Percentiles rank a stretch among this genome's conserved stretches.
Conservation (phyloP, 2,888 invertebrate species). For the Stramonita haemastoma region DNA sequence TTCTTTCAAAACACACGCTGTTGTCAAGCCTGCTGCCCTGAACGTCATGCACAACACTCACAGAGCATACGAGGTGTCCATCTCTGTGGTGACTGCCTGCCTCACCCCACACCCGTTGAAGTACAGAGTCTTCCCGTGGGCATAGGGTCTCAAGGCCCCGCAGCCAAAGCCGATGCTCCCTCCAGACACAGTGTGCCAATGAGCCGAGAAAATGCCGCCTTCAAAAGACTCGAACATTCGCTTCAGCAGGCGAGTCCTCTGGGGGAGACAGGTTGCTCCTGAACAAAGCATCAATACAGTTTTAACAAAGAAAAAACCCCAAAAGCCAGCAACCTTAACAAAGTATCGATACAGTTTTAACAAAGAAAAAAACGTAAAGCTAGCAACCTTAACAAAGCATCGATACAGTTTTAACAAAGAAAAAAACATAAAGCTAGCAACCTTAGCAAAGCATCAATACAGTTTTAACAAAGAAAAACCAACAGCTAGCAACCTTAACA, state of each 20-base stretch:
- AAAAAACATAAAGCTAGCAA: too few species aligned
- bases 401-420: too few species aligned
- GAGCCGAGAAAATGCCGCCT: constrained; percentile 66
- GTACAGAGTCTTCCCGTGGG: constrained; percentile 77
- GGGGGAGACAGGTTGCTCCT: constrained; percentile 68
- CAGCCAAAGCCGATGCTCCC: constrained; percentile 77
- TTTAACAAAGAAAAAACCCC: not conserved
- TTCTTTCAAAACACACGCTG: too few species aligned
- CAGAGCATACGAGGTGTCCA: constrained; percentile 76
- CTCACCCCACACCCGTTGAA: constrained; percentile 77
- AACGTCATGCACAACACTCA: constrained; percentile 51
- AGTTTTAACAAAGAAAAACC: too few species aligned
- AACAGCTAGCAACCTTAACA: too few species aligned
- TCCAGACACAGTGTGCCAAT: constrained; percentile 76
- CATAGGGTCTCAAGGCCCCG: constrained; percentile 76
- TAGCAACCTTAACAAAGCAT: too few species aligned
- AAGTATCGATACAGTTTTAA: too few species aligned
- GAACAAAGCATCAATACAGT: constrained; percentile 2
- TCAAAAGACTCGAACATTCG: constrained; percentile 75
- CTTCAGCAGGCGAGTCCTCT: constrained; percentile 51
- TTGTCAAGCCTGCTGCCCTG: too few species aligned
- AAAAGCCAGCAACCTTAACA: not conserved
- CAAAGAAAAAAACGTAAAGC: too few species aligned
- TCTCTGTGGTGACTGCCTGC: constrained; percentile 75
- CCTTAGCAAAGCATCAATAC: too few species aligned